Evolutionary conservation across 2,113 vertebrate species (phyloP), one percentile per base, ranked within the genome.

Genomic region (Rhinoderma darwinii): DNA sequence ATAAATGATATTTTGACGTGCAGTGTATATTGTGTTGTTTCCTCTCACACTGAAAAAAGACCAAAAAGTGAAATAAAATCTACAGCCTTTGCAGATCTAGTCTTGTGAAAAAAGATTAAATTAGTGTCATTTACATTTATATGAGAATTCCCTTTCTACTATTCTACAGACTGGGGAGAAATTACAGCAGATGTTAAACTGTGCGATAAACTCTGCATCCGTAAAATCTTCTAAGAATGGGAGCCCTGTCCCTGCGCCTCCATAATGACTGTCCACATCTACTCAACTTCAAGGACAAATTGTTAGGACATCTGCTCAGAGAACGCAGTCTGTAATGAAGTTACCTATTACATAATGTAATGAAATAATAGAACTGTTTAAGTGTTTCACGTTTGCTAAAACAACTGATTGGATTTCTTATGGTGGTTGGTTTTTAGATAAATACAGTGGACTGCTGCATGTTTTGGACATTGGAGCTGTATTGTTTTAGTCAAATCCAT

Each of bases 281-380:
- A 81, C 25, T 81, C 37, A 0, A 37, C 35, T 81, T 61, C 78
- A 81, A 81, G 78, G 78, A 63, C 78, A 81, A 27, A 43, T 43
- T 81, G 78, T 61, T 5, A 35, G 54, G 56, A 43, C 76, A 79
- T 79, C 76, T 79, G 76, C 75, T 54, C 32, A 30, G 14, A 20
- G 75, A 47, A 35, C 12, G 77, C 78, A 17, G 25, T 4, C 22
- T 11, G 54, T 81, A 81, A 63, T 63, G 10, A 61, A 61, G 35
- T 61, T 81, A 59, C n/a, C 30, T 43, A 81, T 39, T 63, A 25
- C 50, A 41, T 63, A 43, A 81, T 81, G 37, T 59, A 59, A 63
- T 61, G 6, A 59, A 39, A n/a, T n/a, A 22, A n/a, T 25, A 80
- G 15, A 79, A 41, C 12, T n/a, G 4, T 37, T 78, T 37, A 56